A percentile compares a stretch with the other conserved stretches of the same genome.
Conservation (phyloP, 2,113 vertebrate genomes). For the Phoxinus phoxinus region DNA sequence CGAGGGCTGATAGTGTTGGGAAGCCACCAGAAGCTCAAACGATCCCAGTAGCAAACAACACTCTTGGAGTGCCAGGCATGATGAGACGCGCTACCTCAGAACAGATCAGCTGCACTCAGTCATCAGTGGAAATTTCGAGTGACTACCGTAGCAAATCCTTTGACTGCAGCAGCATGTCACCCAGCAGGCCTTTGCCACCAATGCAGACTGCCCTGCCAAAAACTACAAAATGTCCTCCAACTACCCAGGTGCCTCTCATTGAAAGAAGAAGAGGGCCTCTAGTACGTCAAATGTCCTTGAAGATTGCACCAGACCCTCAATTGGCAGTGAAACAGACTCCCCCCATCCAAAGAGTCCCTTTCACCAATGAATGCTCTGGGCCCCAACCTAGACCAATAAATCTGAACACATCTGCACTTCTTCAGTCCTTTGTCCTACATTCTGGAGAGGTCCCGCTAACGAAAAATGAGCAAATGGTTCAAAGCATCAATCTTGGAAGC, state of each 20-base stretch:
- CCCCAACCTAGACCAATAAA: slow-evolving; percentile 73
- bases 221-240: slow-evolving; percentile 63
- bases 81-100: slow-evolving; percentile 94
- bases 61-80: slow-evolving; percentile 85
- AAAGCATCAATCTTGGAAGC: slow-evolving; percentile 77
- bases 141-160: slow-evolving; percentile 97
- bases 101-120: slow-evolving; percentile 88
- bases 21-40: slow-evolving; percentile 83
- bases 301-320: slow-evolving; percentile 86
- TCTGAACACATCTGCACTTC: slow-evolving; percentile 57
- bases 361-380: slow-evolving; percentile 67
- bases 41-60: slow-evolving; percentile 81
- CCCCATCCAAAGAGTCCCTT: slow-evolving; percentile 74
- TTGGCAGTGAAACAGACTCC: slow-evolving; percentile 69
- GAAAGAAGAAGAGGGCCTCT: slow-evolving; percentile 94
- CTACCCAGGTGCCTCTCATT: slow-evolving; percentile 85
- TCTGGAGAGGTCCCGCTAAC: slow-evolving; percentile 65
- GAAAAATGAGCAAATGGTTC: slow-evolving; percentile 73
- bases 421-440: slow-evolving; percentile 70
- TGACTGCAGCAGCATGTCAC: slow-evolving; percentile 86
- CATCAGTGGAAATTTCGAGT: slow-evolving; percentile 83
- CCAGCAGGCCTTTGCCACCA: slow-evolving; percentile 72
- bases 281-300: slow-evolving; percentile 94
- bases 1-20: slow-evolving; percentile 76
- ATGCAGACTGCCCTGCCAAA: slow-evolving; percentile 71